Conservation (phyloP, 2,888 invertebrate species). For the Polyommatus iphigenia region DNA sequence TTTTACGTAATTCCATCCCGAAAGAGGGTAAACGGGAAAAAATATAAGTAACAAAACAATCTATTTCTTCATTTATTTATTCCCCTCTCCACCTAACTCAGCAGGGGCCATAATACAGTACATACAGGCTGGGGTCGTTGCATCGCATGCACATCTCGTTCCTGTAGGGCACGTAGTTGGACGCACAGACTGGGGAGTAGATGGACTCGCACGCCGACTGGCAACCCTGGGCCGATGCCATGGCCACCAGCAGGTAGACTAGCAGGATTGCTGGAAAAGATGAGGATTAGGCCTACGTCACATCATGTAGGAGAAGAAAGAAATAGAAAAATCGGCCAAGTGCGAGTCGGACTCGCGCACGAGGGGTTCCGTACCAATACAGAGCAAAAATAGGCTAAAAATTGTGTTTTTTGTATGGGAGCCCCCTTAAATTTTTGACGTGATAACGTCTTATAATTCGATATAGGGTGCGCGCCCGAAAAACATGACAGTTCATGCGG, state of each 20-base stretch:
- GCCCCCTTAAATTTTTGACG: too few relatives aligned
- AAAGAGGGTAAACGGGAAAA: too few relatives aligned
- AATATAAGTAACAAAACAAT: conserved; percentile 33
- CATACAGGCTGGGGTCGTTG: not conserved
- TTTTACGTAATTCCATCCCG: too few relatives aligned
- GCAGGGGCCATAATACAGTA: not conserved
- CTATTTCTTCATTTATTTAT: not conserved
- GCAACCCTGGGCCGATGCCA: not conserved
- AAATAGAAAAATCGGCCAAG: too few relatives aligned
- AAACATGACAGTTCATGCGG: too few relatives aligned
- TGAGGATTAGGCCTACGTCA: not conserved
- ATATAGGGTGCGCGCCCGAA: too few relatives aligned
- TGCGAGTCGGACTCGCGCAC: too few relatives aligned
- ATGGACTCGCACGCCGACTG: not conserved
- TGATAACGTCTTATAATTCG: too few relatives aligned
- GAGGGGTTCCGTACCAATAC: too few relatives aligned
- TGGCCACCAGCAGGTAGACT: not conserved
- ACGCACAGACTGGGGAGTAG: not conserved
- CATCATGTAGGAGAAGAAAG: too few relatives aligned
- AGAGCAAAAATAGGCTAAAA: too few relatives aligned
- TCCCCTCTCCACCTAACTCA: not conserved
- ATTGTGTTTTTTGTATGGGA: too few relatives aligned
- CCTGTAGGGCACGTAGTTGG: not conserved
- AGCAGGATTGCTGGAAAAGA: not conserved
- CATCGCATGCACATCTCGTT: not conserved